Evolutionary conservation across 2,888 invertebrate genomes (phyloP), one percentile per base, ranked within the genome.

Genomic region (Mesopsocus fuscifrons): DNA sequence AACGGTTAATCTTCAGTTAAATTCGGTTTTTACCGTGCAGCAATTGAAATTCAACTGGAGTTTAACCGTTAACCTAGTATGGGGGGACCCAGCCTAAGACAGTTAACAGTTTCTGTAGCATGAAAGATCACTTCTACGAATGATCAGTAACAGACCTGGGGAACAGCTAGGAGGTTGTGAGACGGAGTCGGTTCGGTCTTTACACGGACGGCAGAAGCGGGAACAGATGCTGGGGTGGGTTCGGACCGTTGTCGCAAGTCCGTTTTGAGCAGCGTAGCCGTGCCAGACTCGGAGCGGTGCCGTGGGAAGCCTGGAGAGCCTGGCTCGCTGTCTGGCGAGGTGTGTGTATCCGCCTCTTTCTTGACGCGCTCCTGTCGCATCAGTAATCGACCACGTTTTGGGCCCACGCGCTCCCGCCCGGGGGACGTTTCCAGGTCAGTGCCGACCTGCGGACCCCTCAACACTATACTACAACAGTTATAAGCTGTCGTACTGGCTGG

Each of bases 361-460:
- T 77, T 77, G 44, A 77, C 68, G 35, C 75, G 63, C 15, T 71
- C 72, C 52, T 77, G 77, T 32, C 77, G 65, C 58, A 73, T 74
- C 35, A 77, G 60, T 45, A 74, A 66, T 32, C 77, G 67, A 47
- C 72, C 71, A 44, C 74, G 63, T 58, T 74, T 74, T 11, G 67
- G 66, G 34, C 70, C 72, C 63, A 70, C 20, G n/a, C 21, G 15
- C 4, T 17, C 21, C 5, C 21, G 38, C 20, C 38, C 38, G 20
- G 38, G 16, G 18, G 38, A 38, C 20, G 38, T 20, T 20, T 18
- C 38, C 20, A 18, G 17, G 20, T 38, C 38, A 3, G 38, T 17
- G 4, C 18, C 11, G 17, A n/a, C n/a, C n/a, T n/a, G n/a, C n/a
- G n/a, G n/a, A n/a, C n/a, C n/a, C n/a, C n/a, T n/a, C n/a, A n/a